These are phyloP conservation scores for Paracanthobrama guichenoti DNA, from an alignment of 2,113 vertebrate genomes.

Conservation along the genomic window DNA sequence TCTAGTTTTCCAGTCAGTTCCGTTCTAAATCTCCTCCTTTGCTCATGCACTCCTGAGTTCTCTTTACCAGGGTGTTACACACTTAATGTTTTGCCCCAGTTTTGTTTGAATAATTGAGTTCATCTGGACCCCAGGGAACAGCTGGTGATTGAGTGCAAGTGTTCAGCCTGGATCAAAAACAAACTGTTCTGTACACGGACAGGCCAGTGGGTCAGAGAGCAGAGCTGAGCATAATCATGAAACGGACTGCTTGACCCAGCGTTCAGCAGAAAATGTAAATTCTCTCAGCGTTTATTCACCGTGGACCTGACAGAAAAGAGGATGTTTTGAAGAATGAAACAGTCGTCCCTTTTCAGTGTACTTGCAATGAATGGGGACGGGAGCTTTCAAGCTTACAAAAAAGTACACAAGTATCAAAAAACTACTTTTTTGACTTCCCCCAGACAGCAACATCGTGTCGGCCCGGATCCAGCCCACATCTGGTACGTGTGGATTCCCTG, in stretches of 20 bases:
- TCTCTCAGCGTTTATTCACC: not conserved
- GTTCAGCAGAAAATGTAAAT: not conserved
- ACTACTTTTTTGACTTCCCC: too few relatives aligned
- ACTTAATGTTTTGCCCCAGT: not conserved
- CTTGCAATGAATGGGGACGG: too few relatives aligned
- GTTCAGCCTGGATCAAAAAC: not conserved
- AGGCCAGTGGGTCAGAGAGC: not conserved
- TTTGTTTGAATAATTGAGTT: not conserved
- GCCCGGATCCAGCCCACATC: too few relatives aligned
- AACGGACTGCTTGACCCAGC: not conserved
- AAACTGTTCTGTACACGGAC: not conserved
- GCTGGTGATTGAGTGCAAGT: conserved; percentile 8
- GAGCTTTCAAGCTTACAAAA: too few relatives aligned
- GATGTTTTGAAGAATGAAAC: not conserved
- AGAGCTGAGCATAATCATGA: not conserved
- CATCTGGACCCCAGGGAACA: not conserved
- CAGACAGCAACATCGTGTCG: too few relatives aligned
- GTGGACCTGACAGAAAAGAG: not conserved
- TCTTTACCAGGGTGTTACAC: not conserved
- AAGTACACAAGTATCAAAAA: too few relatives aligned
- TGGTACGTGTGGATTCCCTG: too few relatives aligned
- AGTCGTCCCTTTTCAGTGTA: not conserved
- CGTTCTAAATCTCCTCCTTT: not conserved
- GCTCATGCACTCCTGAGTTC: not conserved
- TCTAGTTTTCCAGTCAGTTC: not conserved